phyloP scores from a whole-genome alignment of 2,797 vertebrate species.

The Enteromius radiatus region DNA sequence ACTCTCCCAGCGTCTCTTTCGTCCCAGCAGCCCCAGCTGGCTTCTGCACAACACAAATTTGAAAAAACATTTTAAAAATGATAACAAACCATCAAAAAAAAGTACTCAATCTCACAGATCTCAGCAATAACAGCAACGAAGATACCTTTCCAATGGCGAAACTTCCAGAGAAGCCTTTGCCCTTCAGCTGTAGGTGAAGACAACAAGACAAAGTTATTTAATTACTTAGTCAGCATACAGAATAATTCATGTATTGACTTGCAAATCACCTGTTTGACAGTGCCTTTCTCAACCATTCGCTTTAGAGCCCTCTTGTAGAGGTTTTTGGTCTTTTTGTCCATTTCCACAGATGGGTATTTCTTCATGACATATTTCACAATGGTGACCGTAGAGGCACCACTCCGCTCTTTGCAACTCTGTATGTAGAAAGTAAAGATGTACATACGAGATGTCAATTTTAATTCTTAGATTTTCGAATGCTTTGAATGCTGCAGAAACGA shows the following conservation, averaged over 20 bases:
- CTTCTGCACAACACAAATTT: slow-evolving; percentile 64
- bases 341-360: slow-evolving; percentile 92
- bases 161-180: slow-evolving; percentile 95
- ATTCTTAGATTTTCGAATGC: background rate
- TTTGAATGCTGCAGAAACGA: background rate
- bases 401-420: slow-evolving; percentile 90
- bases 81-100: slow-evolving; percentile 4
- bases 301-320: slow-evolving; percentile 94
- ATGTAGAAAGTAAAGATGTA: slow-evolving; percentile 11
- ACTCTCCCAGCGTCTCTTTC: slow-evolving; percentile 89
- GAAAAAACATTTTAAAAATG: background rate
- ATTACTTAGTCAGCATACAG: background rate
- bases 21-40: slow-evolving; percentile 60
- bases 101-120: background rate
- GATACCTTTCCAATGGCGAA: slow-evolving; percentile 86
- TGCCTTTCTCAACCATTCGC: slow-evolving; percentile 90
- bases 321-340: slow-evolving; percentile 89
- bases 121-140: background rate
- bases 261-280: slow-evolving; percentile 88
- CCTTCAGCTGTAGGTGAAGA: slow-evolving; percentile 85
- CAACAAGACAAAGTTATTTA: background rate
- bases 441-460: background rate
- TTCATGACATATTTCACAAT: slow-evolving; percentile 92
- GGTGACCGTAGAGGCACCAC: slow-evolving; percentile 88
- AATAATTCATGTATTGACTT: background rate